Percentiles rank a stretch among this genome's conserved stretches.
Evolutionary conservation across 2,888 invertebrate species (phyloP).

Genomic region (Sturmia bella): DNA sequence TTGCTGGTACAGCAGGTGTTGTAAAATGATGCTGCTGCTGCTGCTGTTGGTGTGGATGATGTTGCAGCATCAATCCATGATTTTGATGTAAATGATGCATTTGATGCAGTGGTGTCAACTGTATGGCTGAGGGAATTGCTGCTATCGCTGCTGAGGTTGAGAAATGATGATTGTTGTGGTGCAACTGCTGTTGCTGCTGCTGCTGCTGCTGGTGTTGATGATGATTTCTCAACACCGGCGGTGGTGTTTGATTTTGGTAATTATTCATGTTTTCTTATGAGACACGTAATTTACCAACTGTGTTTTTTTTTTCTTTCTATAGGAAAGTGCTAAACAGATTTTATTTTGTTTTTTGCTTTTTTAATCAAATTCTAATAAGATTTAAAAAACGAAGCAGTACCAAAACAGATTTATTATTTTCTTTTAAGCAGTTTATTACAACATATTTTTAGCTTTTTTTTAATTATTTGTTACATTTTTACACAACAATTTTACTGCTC

Average conservation of each 20-base stretch:
- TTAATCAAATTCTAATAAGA: neutral
- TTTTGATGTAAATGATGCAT: slow-evolving; percentile 51
- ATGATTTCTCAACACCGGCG: slow-evolving; percentile 70
- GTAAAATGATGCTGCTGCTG: slow-evolving; percentile 66
- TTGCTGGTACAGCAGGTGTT: slow-evolving; percentile 64
- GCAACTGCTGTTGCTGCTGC: slow-evolving; percentile 55
- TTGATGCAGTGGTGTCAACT: slow-evolving; percentile 67
- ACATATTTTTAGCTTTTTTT: no score
- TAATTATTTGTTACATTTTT: no score
- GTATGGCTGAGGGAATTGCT: slow-evolving; percentile 49
- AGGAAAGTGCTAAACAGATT: neutral
- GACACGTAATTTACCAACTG: neutral
- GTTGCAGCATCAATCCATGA: slow-evolving; percentile 42
- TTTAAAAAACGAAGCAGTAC: neutral
- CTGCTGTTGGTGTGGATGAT: slow-evolving; percentile 54
- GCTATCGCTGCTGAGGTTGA: slow-evolving; percentile 58
- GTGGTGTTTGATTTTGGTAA: slow-evolving; percentile 72
- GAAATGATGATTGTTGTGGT: slow-evolving; percentile 65
- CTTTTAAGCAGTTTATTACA: no score
- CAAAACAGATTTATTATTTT: no score
- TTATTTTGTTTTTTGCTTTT: neutral
- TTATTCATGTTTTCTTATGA: slow-evolving; percentile 69
- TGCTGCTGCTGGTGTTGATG: slow-evolving; percentile 64
- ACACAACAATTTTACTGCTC: no score
- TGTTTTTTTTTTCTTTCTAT: slow-evolving; percentile 14